Evolutionary conservation across 2,113 vertebrate genomes (phyloP), one percentile per base, ranked within the genome.

Genomic region (Triplophysa siluroides): DNA sequence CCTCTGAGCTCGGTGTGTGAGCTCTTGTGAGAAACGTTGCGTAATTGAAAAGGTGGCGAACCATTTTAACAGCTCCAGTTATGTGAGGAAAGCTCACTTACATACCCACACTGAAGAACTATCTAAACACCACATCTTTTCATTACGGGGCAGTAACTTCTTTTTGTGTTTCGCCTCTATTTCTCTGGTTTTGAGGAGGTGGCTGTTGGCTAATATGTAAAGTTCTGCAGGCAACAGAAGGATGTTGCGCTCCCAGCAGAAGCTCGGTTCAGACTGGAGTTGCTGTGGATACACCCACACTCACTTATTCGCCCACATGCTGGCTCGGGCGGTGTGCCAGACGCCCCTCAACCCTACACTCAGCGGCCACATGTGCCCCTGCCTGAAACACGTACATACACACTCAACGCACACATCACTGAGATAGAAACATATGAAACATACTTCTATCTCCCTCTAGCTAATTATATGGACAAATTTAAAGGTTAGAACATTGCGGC

Each of bases 171-270:
- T 43, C 81, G 58, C 26, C 29, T 71, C 41, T 73, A 45, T 54
- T 26, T n/a, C 52, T 79, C 26, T 90, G 89, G 88, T 91, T 58
- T 91, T 89, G 88, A 89, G 78, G 83, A 86, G 81, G 92, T 92
- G 92, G 92, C 90, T 87, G 90, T 91, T 81, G 83, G 86, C 90
- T 90, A 92, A 92, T 90, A 92, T 93, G 90, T 91, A 90, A 90
- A 91, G 90, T 90, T 89, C 86, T 84, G 78, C 86, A 90, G 76
- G 81, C 87, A 88, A 88, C 86, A 84, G 88, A 88, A 88, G 86
- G 81, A 81, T 83, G 83, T 87, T 84, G 65, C 76, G 79, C 81
- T 82, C 74, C 80, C 81, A 80, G 79, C 58, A 78, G 83, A 78
- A 87, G 84, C 83, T 60, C 76, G 68, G 82, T 83, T 84, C 74